Percentiles rank a stretch among this genome's conserved stretches.
Evolutionary conservation across 2,113 vertebrate species (phyloP).

Genomic region (Melanerpes formicivorus): DNA sequence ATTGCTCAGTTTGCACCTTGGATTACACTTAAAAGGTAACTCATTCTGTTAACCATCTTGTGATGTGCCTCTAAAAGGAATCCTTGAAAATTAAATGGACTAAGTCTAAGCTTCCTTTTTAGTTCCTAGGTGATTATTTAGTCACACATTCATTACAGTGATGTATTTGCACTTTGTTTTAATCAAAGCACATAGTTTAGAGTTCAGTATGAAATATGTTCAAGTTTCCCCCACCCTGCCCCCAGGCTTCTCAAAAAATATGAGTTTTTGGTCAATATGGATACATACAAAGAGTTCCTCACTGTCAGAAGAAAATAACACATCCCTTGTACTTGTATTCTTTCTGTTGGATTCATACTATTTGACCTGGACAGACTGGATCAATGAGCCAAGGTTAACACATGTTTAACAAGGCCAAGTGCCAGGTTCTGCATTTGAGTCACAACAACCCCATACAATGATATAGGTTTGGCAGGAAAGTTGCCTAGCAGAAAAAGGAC

Average conservation of each 20-base stretch:
- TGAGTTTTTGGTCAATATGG: accelerated
- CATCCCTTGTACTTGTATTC: no score
- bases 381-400: no score
- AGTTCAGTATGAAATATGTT: background rate
- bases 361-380: no score
- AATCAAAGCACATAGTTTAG: background rate
- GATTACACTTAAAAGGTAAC: background rate
- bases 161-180: background rate
- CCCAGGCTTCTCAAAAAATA: background rate
- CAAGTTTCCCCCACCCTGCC: background rate
- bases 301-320: background rate
- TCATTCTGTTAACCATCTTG: background rate
- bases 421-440: no score
- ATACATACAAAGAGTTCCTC: background rate
- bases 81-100: background rate
- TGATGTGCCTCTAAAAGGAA: background rate
- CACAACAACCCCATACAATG: no score
- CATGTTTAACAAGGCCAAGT: no score
- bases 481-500: no score
- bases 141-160: background rate
- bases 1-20: background rate
- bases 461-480: no score
- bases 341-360: background rate
- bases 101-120: background rate
- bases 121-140: background rate